Evolutionary conservation across 2,113 vertebrate species (phyloP), one percentile per base, ranked within the genome.

Genomic region (Catharus fuscescens): DNA sequence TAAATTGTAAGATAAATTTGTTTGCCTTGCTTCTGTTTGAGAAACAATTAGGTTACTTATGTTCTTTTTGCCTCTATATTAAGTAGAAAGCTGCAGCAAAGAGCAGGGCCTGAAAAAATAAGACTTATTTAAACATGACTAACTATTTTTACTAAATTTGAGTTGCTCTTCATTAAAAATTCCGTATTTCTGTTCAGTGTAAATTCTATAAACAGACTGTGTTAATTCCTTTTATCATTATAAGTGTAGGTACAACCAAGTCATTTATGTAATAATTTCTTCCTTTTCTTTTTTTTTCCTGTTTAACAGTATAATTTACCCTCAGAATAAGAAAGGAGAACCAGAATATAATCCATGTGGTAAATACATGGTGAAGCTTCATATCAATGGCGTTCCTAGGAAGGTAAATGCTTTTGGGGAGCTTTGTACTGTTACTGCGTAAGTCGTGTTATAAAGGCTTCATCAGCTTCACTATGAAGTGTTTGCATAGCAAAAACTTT

Each of bases 351-450:
- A 99, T 95, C 99, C 99, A 2, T 99, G 99, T 98, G 99, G 99
- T 83, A 99, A 99, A 81, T 99, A 99, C 95, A 99, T 99, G 99
- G 99, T 99, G 67, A 99, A 99, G 88, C 98, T 99, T 69, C 99
- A 99, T 96, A 99, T 99, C 94, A 99, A 99, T 34, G 99, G 99
- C 40, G 99, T 99, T 48, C 99, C 99, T 88, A 98, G 99, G 97
- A 99, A 99, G 99, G 99, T 99, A 97, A 94, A 38, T 72, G 28
- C 4, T 28, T 80, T 59, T 5, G 28, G 20, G 28, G 6, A 21
- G 3, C 17, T 92, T 67, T 12, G 4, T 67, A 9, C 4, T 73
- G 18, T 72, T 92, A 29, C 20, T 82, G 21, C 10, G 8, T 15
- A 34, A 74, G 12, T 28, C 5, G 1, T 34, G 8, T 56, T 79